A percentile compares a stretch with the other conserved stretches of the same genome.
Conservation (phyloP, 2,113 vertebrate genomes). For the cattle (Bos taurus) region DNA sequence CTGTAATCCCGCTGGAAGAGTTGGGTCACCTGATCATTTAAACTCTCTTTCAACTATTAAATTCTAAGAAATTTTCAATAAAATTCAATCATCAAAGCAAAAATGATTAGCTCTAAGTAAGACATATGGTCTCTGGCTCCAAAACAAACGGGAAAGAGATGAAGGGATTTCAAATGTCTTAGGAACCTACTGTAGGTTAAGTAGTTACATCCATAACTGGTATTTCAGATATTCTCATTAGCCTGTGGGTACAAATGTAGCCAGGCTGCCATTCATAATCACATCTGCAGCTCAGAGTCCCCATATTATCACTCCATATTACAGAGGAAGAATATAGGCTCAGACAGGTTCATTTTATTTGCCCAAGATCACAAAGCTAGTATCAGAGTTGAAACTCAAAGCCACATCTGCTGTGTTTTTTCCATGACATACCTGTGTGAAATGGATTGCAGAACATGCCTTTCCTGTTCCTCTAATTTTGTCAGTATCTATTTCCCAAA, state of each 20-base stretch:
- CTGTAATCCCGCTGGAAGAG: background rate
- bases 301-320: background rate
- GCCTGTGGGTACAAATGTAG: background rate
- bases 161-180: background rate
- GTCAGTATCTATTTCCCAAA: background rate
- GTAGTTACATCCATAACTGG: background rate
- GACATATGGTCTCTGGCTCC: background rate
- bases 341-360: background rate
- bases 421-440: slow-evolving; percentile 38
- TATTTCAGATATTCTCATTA: background rate
- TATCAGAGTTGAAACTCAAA: background rate
- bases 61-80: slow-evolving; percentile 5
- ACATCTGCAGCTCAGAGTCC: background rate
- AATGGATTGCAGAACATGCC: background rate
- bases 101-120: background rate
- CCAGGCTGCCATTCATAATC: background rate
- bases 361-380: background rate
- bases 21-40: background rate
- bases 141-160: background rate
- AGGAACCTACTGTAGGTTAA: background rate
- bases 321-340: background rate
- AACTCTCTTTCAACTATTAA: background rate
- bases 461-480: slow-evolving; percentile 1
- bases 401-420: background rate
- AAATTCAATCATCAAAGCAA: background rate